A percentile compares a stretch with the other conserved stretches of the same genome.
These are phyloP conservation scores for Dicentrarchus labrax DNA, from an alignment of 2,113 vertebrate species.

Conservation along the genomic window DNA sequence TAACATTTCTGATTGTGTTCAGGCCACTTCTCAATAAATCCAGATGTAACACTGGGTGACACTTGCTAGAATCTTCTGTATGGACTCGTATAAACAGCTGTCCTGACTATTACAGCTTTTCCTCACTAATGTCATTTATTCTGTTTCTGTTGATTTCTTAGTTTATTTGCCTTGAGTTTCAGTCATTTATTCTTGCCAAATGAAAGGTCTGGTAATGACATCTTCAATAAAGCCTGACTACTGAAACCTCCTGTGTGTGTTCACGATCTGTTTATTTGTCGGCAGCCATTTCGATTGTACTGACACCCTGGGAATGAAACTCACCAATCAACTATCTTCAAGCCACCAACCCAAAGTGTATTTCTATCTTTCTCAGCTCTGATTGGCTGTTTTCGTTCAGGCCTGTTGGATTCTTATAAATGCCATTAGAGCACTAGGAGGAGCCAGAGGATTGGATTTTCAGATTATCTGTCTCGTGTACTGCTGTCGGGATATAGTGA, in stretches of 20 bases:
- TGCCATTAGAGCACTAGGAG: too few relatives aligned
- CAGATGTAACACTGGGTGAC: neutral
- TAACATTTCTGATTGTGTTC: neutral
- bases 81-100: conserved; percentile 13
- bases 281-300: neutral
- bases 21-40: neutral
- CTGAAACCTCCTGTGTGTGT: conserved; percentile 14
- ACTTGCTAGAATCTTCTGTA: conserved; percentile 7
- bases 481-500: too few relatives aligned
- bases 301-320: too few relatives aligned
- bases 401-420: too few relatives aligned
- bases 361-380: too few relatives aligned
- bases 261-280: neutral
- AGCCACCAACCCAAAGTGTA: too few relatives aligned
- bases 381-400: too few relatives aligned
- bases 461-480: too few relatives aligned
- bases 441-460: too few relatives aligned
- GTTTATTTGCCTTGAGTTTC: conserved; percentile 55
- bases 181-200: conserved; percentile 61
- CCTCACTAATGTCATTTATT: conserved; percentile 29
- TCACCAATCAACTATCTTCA: too few relatives aligned
- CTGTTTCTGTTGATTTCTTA: conserved; percentile 25
- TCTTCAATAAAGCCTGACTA: conserved; percentile 63
- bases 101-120: conserved; percentile 11
- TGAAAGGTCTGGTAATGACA: conserved; percentile 43